A percentile compares a stretch with the other conserved stretches of the same genome.
Evolutionary conservation across 2,888 invertebrate species (phyloP).

Genomic region (Xylota sylvarum): DNA sequence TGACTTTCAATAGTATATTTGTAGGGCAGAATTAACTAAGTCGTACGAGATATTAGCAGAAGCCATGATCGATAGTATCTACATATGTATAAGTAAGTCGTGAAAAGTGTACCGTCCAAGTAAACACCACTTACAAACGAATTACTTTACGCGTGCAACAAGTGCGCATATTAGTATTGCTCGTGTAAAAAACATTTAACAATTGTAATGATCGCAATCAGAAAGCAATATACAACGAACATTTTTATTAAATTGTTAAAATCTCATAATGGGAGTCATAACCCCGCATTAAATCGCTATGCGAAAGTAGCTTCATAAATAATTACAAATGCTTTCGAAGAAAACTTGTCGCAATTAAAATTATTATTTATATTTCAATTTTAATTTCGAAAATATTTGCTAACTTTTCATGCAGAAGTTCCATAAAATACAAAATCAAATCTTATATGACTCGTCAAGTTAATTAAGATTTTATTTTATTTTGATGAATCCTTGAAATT

Average conservation of each 20-base stretch:
- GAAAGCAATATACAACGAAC: neutral
- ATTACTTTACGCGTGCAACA: neutral
- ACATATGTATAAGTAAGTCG: too few species aligned
- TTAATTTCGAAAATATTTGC: too few species aligned
- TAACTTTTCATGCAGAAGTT: too few species aligned
- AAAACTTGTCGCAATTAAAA: neutral
- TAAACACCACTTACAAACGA: neutral
- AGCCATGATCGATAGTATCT: too few species aligned
- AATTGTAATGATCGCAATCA: slow-evolving; percentile 14
- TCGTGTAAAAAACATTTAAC: neutral
- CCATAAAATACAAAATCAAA: too few species aligned
- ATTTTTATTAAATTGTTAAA: neutral
- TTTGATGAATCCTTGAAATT: neutral
- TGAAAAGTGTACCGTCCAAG: too few species aligned
- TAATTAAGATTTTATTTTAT: neutral
- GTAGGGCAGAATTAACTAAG: too few species aligned
- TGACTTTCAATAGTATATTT: too few species aligned
- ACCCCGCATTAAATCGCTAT: neutral
- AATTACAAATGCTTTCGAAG: neutral
- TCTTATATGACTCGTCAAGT: too few species aligned
- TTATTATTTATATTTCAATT: neutral
- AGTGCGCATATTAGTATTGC: neutral
- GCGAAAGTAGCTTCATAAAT: neutral
- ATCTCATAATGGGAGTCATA: neutral
- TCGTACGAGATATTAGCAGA: too few species aligned